A percentile compares a stretch with the other conserved stretches of the same genome.
phyloP scores from a whole-genome alignment of 2,113 vertebrate genomes.

The Hippotragus niger region DNA sequence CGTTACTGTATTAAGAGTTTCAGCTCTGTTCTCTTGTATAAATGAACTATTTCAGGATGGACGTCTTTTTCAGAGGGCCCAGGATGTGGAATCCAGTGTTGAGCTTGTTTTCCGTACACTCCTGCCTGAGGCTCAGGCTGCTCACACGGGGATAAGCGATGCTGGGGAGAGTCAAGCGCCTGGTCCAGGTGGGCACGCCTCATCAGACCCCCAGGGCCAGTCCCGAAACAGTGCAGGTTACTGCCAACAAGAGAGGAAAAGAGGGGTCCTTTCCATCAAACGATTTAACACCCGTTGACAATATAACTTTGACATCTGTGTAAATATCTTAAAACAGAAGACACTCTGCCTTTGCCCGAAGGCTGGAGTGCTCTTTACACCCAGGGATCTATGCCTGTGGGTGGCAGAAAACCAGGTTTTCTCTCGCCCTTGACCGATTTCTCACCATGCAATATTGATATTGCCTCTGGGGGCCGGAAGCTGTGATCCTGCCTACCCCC shows the following conservation, averaged over 20 bases:
- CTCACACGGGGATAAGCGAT: fast-evolving
- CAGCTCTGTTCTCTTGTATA: neutral
- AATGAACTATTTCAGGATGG: neutral
- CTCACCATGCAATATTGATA: fast-evolving
- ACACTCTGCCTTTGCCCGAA: fast-evolving
- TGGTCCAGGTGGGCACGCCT: neutral
- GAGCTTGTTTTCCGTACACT: fast-evolving
- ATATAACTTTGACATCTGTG: fast-evolving
- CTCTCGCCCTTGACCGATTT: neutral
- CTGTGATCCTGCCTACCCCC: fast-evolving
- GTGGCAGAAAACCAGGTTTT: neutral
- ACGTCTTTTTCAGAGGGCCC: fast-evolving
- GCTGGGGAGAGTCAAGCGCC: too few relatives aligned
- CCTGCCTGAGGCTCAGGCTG: neutral
- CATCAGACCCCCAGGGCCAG: neutral
- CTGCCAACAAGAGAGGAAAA: neutral
- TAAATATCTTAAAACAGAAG: neutral
- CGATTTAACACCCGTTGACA: fast-evolving
- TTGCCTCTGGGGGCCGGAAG: neutral
- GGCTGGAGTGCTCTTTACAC: fast-evolving
- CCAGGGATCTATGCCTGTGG: neutral
- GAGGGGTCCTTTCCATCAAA: fast-evolving
- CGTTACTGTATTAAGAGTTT: neutral
- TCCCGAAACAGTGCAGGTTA: neutral
- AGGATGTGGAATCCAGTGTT: fast-evolving